These are phyloP conservation scores for Bemisia tabaci DNA, from an alignment of 1,140 invertebrate genomes.

Conservation along the genomic window DNA sequence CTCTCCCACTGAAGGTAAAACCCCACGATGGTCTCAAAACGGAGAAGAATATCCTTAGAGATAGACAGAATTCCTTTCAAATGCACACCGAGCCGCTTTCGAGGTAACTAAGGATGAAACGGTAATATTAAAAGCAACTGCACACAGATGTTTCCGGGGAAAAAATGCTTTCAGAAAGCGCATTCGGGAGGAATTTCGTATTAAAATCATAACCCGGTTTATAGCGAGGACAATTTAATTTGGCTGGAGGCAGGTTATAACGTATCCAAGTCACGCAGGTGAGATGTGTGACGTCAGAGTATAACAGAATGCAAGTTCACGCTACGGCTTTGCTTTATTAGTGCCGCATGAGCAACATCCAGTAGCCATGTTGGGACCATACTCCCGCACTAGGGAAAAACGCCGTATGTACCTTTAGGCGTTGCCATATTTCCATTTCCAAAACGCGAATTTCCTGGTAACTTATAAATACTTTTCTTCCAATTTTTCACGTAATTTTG, in stretches of 20 bases:
- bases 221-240: neutral
- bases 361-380: too few species aligned
- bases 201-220: neutral
- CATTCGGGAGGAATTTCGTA: neutral
- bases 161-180: neutral
- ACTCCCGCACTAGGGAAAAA: too few species aligned
- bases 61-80: too few species aligned
- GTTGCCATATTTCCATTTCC: too few species aligned
- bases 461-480: too few species aligned
- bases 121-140: neutral
- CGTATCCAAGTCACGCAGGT: neutral
- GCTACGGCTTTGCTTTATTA: neutral
- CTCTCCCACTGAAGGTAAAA: too few species aligned
- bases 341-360: neutral
- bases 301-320: neutral
- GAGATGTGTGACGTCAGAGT: neutral
- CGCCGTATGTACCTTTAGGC: too few species aligned
- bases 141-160: neutral
- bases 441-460: too few species aligned
- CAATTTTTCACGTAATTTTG: too few species aligned
- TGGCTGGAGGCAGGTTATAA: neutral
- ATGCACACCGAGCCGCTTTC: too few species aligned
- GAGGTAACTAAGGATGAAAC: neutral
- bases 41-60: too few species aligned
- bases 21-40: too few species aligned